Evolutionary conservation across 2,797 vertebrate species (phyloP).

Genomic region (Schizopygopsis malacanthus): DNA sequence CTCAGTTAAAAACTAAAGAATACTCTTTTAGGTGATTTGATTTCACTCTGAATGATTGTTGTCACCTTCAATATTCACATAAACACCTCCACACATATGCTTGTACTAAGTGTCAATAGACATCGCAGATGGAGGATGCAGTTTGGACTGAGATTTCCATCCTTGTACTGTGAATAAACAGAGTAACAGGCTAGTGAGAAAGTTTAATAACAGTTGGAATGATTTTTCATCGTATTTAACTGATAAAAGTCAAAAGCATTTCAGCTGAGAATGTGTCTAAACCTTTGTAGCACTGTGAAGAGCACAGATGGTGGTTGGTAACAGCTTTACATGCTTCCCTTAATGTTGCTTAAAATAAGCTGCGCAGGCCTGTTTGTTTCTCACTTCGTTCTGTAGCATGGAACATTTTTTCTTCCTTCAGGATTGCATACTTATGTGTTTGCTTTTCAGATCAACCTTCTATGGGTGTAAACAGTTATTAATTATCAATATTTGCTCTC

Average conservation of each 20-base stretch:
- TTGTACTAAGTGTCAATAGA: slow-evolving; percentile 30
- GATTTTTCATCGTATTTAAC: slow-evolving; percentile 9
- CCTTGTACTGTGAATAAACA: slow-evolving; percentile 18
- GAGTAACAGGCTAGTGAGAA: slow-evolving; percentile 1
- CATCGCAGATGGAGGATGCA: slow-evolving; percentile 35
- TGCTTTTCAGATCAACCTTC: slow-evolving; percentile 19
- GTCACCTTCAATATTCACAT: slow-evolving; percentile 3
- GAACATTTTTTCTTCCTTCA: background rate
- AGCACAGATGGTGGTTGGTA: background rate
- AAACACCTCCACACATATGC: slow-evolving; percentile 35
- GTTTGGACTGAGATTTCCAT: slow-evolving; percentile 27
- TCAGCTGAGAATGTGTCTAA: slow-evolving; percentile 10
- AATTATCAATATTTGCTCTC: slow-evolving; percentile 54
- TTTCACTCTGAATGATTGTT: slow-evolving; percentile 12
- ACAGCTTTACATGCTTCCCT: slow-evolving; percentile 23
- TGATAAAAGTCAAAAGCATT: slow-evolving; percentile 36
- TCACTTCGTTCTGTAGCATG: background rate
- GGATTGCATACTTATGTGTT: slow-evolving; percentile 12
- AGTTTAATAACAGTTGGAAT: background rate
- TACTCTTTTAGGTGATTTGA: background rate
- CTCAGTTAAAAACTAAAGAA: background rate
- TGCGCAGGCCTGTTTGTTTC: background rate
- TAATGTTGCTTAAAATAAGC: slow-evolving; percentile 16
- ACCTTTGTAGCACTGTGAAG: slow-evolving; percentile 29
- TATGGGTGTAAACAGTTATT: slow-evolving; percentile 18